phyloP scores from a whole-genome alignment of 2,797 vertebrate species.

The Anas capensis region DNA sequence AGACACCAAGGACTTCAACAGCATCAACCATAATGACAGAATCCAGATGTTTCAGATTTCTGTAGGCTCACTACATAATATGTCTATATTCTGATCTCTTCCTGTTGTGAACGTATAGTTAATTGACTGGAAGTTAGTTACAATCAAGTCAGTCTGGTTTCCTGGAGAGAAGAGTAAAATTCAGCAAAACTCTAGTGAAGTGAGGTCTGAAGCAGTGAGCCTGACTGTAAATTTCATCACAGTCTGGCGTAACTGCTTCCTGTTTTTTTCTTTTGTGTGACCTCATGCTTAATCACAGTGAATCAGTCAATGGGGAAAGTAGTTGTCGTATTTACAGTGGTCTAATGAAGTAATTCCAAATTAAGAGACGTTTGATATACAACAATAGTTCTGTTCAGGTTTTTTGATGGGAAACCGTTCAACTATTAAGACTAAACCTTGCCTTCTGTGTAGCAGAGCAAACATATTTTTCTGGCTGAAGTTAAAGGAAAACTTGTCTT shows the following conservation, averaged over 20 bases:
- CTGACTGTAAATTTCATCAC: background rate
- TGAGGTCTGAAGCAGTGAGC: fast-evolving
- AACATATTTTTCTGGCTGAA: background rate
- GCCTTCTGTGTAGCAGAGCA: constrained; percentile 9
- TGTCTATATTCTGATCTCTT: background rate
- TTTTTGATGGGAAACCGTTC: background rate
- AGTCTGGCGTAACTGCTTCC: background rate
- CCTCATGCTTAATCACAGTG: background rate
- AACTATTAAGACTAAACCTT: background rate
- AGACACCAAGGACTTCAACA: background rate
- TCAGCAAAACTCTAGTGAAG: background rate
- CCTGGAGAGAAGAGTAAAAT: background rate
- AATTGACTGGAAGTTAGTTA: background rate
- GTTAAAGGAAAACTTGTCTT: constrained; percentile 5
- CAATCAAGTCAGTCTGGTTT: background rate
- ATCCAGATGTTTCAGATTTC: background rate
- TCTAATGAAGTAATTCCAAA: background rate
- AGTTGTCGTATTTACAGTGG: background rate
- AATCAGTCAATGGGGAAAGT: background rate
- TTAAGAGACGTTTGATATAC: background rate
- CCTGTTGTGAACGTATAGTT: background rate
- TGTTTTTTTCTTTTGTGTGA: background rate
- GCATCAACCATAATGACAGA: background rate
- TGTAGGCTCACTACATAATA: background rate
- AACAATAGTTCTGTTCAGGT: background rate